Conservation (phyloP, 2,888 invertebrate species). For the Dorcus hopei region DNA sequence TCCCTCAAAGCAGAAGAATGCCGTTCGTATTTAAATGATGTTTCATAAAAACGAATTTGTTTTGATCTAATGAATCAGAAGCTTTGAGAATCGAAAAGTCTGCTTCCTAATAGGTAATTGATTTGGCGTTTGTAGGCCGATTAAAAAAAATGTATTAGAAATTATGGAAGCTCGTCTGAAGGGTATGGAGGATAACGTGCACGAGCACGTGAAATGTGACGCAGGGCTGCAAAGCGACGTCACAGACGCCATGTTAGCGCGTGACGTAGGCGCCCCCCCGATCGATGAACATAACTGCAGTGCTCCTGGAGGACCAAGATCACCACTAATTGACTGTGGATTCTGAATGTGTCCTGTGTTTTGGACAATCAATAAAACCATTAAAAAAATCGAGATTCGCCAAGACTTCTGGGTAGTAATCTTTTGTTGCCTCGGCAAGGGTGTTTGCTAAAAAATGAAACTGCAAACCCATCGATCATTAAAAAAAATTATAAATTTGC, state of each 20-base stretch:
- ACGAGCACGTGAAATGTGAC: slow-evolving; percentile 34
- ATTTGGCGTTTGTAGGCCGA: too few relatives aligned
- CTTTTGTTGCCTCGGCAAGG: too few relatives aligned
- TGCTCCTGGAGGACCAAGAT: slow-evolving; percentile 18
- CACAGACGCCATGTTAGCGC: slow-evolving; percentile 51
- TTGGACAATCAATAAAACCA: neutral
- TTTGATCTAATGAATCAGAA: too few relatives aligned
- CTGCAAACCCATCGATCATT: too few relatives aligned
- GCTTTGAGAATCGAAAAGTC: too few relatives aligned
- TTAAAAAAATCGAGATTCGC: neutral
- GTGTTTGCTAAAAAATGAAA: too few relatives aligned
- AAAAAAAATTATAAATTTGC: too few relatives aligned
- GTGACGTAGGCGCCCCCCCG: slow-evolving; percentile 48
- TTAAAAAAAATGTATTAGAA: neutral
- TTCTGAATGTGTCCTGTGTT: neutral
- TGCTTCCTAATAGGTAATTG: too few relatives aligned
- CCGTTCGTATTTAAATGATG: too few relatives aligned
- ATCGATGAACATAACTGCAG: slow-evolving; percentile 41
- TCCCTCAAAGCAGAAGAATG: too few relatives aligned
- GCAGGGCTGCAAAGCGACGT: slow-evolving; percentile 45
- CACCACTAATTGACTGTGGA: neutral
- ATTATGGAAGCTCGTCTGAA: neutral
- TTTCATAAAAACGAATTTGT: too few relatives aligned
- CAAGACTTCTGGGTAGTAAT: too few relatives aligned
- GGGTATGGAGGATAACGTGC: slow-evolving; percentile 2